Conservation (phyloP, 2,888 invertebrate genomes). For the Cloeon dipterum region DNA sequence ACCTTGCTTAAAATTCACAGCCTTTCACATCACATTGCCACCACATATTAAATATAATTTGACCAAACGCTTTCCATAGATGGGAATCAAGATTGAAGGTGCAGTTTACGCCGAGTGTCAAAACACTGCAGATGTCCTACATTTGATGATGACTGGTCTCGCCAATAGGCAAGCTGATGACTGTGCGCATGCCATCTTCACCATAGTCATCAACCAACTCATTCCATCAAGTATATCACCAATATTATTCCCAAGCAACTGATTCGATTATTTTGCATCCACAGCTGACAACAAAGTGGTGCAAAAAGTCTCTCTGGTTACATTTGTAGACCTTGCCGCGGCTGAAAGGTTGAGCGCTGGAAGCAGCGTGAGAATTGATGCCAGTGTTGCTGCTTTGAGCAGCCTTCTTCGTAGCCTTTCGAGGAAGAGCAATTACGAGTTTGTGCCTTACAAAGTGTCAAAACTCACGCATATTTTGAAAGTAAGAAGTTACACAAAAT, state of each 20-base stretch:
- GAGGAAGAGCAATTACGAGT: conserved; percentile 15
- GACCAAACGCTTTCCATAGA: too few species aligned
- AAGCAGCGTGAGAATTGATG: conserved; percentile 26
- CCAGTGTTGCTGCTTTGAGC: conserved; percentile 39
- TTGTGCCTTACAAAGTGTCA: conserved; percentile 9
- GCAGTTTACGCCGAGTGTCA: conserved; percentile 10
- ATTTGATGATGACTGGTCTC: conserved; percentile 42
- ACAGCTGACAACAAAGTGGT: conserved; percentile 32
- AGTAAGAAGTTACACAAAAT: conserved; percentile 6
- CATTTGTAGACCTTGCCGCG: conserved; percentile 44
- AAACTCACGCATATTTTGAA: conserved; percentile 9
- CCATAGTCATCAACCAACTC: conserved; percentile 48
- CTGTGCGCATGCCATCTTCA: conserved; percentile 27
- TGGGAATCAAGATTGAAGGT: conserved; percentile 6
- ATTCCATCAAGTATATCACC: conserved; percentile 23
- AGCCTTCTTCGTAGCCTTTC: conserved; percentile 35
- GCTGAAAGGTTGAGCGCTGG: conserved; percentile 22
- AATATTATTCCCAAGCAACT: not conserved
- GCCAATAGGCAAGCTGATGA: conserved; percentile 19
- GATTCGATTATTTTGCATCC: not conserved
- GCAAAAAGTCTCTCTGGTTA: conserved; percentile 46
- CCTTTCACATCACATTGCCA: too few species aligned
- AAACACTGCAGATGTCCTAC: conserved; percentile 41
- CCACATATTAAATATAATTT: too few species aligned
- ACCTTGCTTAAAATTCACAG: too few species aligned